Evolutionary conservation across 2,888 invertebrate genomes (phyloP), one percentile per base, ranked within the genome.

Genomic region (Acleris sparsana): DNA sequence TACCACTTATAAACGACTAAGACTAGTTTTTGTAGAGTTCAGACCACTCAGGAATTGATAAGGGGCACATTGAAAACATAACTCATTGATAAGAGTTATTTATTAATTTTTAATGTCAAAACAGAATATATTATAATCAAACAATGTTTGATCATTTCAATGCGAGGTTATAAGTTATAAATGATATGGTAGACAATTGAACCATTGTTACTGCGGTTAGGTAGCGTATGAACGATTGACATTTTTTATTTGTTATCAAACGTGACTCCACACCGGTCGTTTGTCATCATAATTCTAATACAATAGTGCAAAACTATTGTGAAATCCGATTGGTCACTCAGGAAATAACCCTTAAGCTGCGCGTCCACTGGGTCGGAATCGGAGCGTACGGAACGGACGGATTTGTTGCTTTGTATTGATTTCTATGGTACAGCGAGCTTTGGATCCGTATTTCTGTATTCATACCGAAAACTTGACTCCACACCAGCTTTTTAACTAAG

Each of bases 51-150:
- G 55, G 29, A 44, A 56, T 56, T 56, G 55, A 65, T 65, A 65
- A 60, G 39, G 49, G 13, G 13, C 6, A 29, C 55, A 5, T 49
- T 25, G 20, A 55, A 53, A 55, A 60, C 60, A 60, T 61, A 60
- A 60, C 51, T 65, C 60, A 65, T 65, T 61, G 60, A 61, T 65
- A 51, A 25, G 49, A 60, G 44, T 55, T 55, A 55, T 56, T 65
- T 65, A 65, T 65, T 60, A 65, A 51, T 65, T 58, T 58, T 65
- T 60, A 56, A 60, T 52, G 60, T 49, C 44, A 65, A 51, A 56
- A 65, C 65, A 56, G 55, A 60, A 60, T 55, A 55, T 60, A 52
- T 29, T 53, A 49, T 48, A 43, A 48, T 53, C 13, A 44, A 57
- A 63, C 44, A 57, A 57, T 63, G 57, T 58, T 58, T 53, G 46